phyloP scores from a whole-genome alignment of 2,888 invertebrate genomes.

The Apotomis turbidana region DNA sequence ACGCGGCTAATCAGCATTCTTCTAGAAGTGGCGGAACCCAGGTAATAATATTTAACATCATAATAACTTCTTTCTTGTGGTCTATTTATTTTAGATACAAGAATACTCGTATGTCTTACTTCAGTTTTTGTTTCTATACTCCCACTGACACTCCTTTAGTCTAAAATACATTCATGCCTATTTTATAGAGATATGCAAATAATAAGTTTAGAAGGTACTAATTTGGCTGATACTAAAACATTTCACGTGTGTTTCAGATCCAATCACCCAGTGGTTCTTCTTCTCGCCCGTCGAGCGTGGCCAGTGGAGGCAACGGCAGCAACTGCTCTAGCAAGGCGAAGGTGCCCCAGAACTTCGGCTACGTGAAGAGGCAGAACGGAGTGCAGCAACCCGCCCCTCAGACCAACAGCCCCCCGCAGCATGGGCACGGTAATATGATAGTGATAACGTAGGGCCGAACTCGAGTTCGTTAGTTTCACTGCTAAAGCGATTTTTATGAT shows the following conservation, averaged over 20 bases:
- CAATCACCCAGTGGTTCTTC: constrained; percentile 81
- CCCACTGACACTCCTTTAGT: too few species aligned
- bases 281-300: constrained; percentile 75
- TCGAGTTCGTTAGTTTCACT: constrained; percentile 22
- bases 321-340: constrained; percentile 86
- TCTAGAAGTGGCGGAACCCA: constrained; percentile 71
- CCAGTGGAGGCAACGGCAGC: constrained; percentile 82
- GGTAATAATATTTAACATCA: constrained; percentile 51
- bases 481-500: constrained; percentile 5
- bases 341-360: constrained; percentile 93
- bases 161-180: too few species aligned
- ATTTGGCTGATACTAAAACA: too few species aligned
- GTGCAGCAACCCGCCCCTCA: constrained; percentile 77
- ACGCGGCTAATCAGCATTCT: constrained; percentile 70
- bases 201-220: too few species aligned
- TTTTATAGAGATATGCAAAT: too few species aligned
- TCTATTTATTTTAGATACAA: too few species aligned
- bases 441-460: constrained; percentile 10
- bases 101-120: too few species aligned
- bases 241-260: constrained; percentile 58
- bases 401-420: constrained; percentile 71
- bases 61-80: too few species aligned
- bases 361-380: constrained; percentile 90
- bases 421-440: constrained; percentile 50
- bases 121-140: too few species aligned